These are phyloP conservation scores for Drosophila aldrichi DNA, from an alignment of 2,888 invertebrate species.

Conservation along the genomic window DNA sequence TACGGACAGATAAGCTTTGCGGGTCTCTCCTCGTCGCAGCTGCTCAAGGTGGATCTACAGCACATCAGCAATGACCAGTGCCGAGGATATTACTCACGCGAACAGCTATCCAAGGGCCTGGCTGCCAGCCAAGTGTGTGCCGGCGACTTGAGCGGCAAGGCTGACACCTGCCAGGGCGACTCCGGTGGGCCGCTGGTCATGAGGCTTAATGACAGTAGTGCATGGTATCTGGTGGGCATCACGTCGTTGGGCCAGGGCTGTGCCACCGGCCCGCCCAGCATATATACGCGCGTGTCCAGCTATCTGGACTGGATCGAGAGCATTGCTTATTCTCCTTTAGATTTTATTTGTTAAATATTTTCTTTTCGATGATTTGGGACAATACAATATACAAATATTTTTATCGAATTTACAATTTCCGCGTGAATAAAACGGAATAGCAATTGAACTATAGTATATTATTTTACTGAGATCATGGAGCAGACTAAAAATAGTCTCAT, in stretches of 20 bases:
- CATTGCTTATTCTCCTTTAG: too few relatives aligned
- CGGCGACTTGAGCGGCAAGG: slow-evolving; percentile 44
- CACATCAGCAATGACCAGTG: slow-evolving; percentile 36
- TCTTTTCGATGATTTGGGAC: too few relatives aligned
- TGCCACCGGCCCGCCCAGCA: slow-evolving; percentile 72
- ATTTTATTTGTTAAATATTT: too few relatives aligned
- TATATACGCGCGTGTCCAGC: too few relatives aligned
- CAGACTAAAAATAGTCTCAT: too few relatives aligned
- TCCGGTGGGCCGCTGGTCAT: slow-evolving; percentile 65
- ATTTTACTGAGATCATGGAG: too few relatives aligned
- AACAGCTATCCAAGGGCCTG: slow-evolving; percentile 40
- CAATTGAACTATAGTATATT: too few relatives aligned
- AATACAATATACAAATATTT: too few relatives aligned
- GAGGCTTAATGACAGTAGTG: not conserved
- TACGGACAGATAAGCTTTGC: slow-evolving; percentile 87
- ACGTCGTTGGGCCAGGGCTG: slow-evolving; percentile 78
- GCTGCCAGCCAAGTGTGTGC: slow-evolving; percentile 57
- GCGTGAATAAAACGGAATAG: too few relatives aligned
- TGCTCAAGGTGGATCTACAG: slow-evolving; percentile 58
- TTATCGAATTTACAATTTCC: too few relatives aligned
- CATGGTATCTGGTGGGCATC: slow-evolving; percentile 51
- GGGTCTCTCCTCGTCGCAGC: slow-evolving; percentile 54
- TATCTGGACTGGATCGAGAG: too few relatives aligned
- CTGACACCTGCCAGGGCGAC: slow-evolving; percentile 72
- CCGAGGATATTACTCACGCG: slow-evolving; percentile 25